Evolutionary conservation across 2,797 vertebrate species (phyloP), one percentile per base, ranked within the genome.

Genomic region (Rhabdomys pumilio): DNA sequence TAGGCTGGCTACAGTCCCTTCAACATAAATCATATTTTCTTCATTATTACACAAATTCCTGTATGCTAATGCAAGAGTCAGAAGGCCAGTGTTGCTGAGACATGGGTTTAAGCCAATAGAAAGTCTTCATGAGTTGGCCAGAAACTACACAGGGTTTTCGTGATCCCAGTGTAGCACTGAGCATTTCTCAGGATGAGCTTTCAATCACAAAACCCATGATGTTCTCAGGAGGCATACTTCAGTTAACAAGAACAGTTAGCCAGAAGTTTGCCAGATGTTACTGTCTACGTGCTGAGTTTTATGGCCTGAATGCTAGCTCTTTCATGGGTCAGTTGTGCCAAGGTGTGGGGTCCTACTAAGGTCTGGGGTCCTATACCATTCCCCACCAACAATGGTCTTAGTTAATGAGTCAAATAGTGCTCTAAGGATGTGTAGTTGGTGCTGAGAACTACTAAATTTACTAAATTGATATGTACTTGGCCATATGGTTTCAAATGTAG

Each of bases 391-490:
- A 44, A 4, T 44, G 44, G 29, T n/a, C 82, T 47, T 47, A 65
- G 59, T 44, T 6, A 67, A 65, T 50, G 10, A 50, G 29, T 65
- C 61, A 67, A 34, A 85, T 6, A 19, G 29, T 84, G 44, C 82
- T 67, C 61, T 65, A 34, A 65, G 20, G 41, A 84, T 41, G 29
- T 65, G 41, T 34, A 11, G 44, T 34, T 65, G 41, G 4, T n/a
- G 61, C 82, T 50, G 67, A 85, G 41, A 41, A 85, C 61, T 44
- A 85, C 19, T 85, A 22, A 50, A 67, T 65, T 50, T 50, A 85
- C 82, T 85, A n/a, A 85, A 65, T 85, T 85, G 44, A 44, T 67
- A 65, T 61, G 65, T 84, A 84, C 47, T 84, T 65, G 82, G 29
- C 61, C 17, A 19, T 47, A 65, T 67, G 47, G 41, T 47, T 67